Evolutionary conservation across 2,888 invertebrate genomes (phyloP).

Genomic region (Caenorhabditis sp.): DNA sequence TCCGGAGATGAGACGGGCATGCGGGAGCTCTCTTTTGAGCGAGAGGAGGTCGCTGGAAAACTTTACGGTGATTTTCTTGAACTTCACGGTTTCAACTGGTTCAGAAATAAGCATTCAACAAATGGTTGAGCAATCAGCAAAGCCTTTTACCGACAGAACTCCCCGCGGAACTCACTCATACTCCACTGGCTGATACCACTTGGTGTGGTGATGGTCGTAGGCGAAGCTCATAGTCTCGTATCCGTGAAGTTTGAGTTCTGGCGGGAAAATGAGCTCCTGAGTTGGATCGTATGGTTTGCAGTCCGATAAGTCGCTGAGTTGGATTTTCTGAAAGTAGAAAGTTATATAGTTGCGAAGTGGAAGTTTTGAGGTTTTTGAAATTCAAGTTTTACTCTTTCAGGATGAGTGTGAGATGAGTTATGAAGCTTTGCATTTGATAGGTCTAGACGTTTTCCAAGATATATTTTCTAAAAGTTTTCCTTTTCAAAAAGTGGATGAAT

Average conservation of each 20-base stretch:
- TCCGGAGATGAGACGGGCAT: conserved; percentile 91
- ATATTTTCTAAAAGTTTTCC: no score
- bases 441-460: no score
- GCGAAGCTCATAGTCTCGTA: conserved; percentile 55
- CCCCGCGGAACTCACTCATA: conserved; percentile 60
- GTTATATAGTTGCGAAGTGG: no score
- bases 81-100: background rate
- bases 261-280: conserved; percentile 95
- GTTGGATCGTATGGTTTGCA: conserved; percentile 87
- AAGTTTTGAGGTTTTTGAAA: no score
- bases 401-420: no score
- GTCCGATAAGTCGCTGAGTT: conserved; percentile 71
- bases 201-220: conserved; percentile 58
- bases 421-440: no score
- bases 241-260: conserved; percentile 86
- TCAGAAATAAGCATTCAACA: no score
- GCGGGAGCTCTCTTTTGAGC: conserved; percentile 70
- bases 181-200: conserved; percentile 78
- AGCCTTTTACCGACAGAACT: no score
- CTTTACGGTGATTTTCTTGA: no score
- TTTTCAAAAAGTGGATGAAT: no score
- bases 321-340: conserved; percentile 68
- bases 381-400: no score
- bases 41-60: conserved; percentile 52
- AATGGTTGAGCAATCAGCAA: no score